Evolutionary conservation across 2,888 invertebrate genomes (phyloP).

Genomic region (Tigriopus californicus): DNA sequence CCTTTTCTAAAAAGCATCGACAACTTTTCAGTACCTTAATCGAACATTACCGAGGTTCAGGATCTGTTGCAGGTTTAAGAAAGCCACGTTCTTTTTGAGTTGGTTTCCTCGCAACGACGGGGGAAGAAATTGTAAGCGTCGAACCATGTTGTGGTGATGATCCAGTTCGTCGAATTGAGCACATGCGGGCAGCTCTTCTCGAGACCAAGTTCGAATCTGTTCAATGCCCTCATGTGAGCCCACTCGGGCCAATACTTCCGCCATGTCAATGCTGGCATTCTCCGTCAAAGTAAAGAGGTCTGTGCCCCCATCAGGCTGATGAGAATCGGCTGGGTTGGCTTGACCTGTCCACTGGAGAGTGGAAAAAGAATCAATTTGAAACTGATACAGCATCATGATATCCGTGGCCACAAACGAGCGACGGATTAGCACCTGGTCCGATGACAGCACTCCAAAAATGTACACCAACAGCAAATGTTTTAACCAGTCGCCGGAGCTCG

Average conservation of each 20-base stretch:
- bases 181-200: neutral
- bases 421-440: too few species aligned
- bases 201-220: neutral
- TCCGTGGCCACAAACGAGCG: neutral
- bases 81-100: neutral
- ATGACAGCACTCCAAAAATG: too few species aligned
- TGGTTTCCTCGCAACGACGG: neutral
- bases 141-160: neutral
- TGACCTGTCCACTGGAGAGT: neutral
- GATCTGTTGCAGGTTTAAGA: neutral
- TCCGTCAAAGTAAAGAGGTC: too few species aligned
- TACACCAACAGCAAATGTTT: too few species aligned
- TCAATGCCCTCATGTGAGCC: neutral
- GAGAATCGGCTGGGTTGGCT: neutral
- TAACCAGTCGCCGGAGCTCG: too few species aligned
- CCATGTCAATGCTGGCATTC: neutral
- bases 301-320: neutral
- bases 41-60: neutral
- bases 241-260: neutral
- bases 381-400: neutral
- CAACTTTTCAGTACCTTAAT: too few species aligned
- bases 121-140: neutral
- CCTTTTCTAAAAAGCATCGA: too few species aligned
- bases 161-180: neutral
- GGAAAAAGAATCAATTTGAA: neutral